phyloP scores from a whole-genome alignment of 1,140 invertebrate species.

The Bombus pascuorum region DNA sequence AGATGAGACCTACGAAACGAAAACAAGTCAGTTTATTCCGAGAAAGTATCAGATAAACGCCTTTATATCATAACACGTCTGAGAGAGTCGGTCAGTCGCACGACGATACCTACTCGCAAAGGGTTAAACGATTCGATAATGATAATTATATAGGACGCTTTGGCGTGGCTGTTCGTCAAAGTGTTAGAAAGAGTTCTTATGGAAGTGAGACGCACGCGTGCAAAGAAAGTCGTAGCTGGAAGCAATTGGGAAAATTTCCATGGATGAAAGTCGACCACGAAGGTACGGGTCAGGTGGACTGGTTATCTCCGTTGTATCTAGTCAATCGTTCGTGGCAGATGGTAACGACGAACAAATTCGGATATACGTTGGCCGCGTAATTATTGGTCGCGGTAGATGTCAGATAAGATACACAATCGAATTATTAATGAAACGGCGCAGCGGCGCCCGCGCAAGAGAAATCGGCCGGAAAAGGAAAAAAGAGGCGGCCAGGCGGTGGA shows the following conservation, averaged over 20 bases:
- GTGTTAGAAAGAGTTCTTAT: background rate
- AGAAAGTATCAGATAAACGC: too few species aligned
- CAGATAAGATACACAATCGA: background rate
- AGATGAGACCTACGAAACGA: too few species aligned
- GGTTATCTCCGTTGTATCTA: background rate
- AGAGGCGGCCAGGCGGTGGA: background rate
- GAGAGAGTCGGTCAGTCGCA: too few species aligned
- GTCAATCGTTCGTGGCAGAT: background rate
- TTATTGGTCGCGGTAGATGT: background rate
- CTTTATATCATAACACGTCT: too few species aligned
- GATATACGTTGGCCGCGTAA: background rate
- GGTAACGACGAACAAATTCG: slow-evolving; percentile 7
- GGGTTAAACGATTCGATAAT: too few species aligned
- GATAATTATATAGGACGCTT: background rate
- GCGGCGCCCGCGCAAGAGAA: background rate
- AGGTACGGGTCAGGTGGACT: background rate
- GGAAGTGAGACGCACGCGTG: too few species aligned
- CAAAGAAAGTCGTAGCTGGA: background rate
- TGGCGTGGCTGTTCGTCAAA: background rate
- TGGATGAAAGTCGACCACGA: background rate
- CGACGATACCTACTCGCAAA: too few species aligned
- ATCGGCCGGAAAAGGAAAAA: background rate
- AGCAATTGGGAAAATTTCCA: background rate
- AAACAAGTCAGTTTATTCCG: too few species aligned
- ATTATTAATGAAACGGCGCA: background rate